These are phyloP conservation scores for Gymnobelideus leadbeateri DNA, from an alignment of 2,113 vertebrate genomes.

Conservation along the genomic window DNA sequence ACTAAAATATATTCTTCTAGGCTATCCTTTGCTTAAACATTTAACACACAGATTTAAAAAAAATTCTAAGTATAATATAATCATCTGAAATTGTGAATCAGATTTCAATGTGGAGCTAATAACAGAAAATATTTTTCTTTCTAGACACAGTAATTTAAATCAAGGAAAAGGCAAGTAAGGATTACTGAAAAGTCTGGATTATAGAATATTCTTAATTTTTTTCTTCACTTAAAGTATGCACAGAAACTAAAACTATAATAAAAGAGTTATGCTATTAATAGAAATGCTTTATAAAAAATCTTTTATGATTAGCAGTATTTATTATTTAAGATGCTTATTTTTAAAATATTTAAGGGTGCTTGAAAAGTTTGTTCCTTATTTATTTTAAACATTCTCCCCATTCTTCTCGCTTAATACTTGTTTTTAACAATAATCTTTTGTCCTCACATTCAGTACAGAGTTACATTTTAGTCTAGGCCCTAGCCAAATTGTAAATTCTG, in stretches of 20 bases:
- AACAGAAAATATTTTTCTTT: constrained; percentile 1
- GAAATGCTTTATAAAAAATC: not conserved
- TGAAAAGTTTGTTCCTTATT: constrained; percentile 24
- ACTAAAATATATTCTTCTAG: constrained; percentile 49
- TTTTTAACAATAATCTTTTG: not conserved
- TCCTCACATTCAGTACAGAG: not conserved
- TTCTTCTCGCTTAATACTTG: constrained; percentile 1
- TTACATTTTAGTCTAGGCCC: not conserved
- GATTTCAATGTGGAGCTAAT: not conserved
- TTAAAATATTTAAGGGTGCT: not conserved
- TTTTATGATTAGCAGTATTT: not conserved
- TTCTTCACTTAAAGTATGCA: not conserved
- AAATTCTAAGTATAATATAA: constrained; percentile 37
- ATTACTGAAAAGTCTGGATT: constrained; percentile 1
- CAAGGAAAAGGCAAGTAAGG: constrained; percentile 7
- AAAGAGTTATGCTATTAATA: not conserved
- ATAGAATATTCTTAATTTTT: constrained; percentile 49
- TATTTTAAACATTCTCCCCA: constrained; percentile 27
- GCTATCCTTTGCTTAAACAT: constrained; percentile 69
- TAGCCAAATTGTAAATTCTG: not conserved
- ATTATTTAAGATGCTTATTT: constrained; percentile 1
- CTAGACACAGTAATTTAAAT: not conserved
- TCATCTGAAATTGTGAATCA: constrained; percentile 48
- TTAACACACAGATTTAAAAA: constrained; percentile 61
- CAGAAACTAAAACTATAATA: not conserved